These are phyloP conservation scores for Holacanthella duospinosa DNA, from an alignment of 2,888 invertebrate genomes.

Conservation along the genomic window DNA sequence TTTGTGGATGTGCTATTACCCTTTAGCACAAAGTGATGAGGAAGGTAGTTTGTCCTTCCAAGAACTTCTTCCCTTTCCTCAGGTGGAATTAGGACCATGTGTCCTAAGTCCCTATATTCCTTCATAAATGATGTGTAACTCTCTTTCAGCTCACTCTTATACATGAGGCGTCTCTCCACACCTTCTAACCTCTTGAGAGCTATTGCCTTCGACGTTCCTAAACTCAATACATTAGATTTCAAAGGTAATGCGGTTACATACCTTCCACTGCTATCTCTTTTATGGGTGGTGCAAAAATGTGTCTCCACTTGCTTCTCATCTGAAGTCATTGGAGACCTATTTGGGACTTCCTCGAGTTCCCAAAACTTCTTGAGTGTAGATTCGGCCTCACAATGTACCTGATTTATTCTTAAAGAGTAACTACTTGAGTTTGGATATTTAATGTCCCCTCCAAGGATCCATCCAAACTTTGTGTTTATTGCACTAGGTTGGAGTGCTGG, in stretches of 20 bases:
- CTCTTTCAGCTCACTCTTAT: background rate
- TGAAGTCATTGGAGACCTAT: background rate
- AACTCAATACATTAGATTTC: background rate
- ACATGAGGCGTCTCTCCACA: background rate
- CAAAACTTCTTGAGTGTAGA: background rate
- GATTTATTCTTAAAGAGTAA: too few species aligned
- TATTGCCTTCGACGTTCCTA: background rate
- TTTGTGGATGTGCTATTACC: background rate
- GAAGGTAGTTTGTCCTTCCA: background rate
- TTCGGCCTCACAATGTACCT: too few species aligned
- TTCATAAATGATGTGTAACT: background rate
- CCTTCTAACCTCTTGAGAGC: background rate
- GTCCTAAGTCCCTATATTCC: background rate
- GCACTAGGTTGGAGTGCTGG: background rate
- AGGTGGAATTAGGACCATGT: background rate
- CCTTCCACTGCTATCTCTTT: background rate
- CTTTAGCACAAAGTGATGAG: background rate
- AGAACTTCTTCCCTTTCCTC: background rate
- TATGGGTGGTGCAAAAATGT: background rate
- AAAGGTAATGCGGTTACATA: background rate
- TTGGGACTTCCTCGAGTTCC: background rate
- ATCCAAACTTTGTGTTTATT: background rate
- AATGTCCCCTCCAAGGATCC: background rate
- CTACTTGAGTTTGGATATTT: too few species aligned
- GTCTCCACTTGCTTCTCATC: background rate